Base-by-base conservation (phyloP, 2,113 vertebrate species). In the Anguilla rostrata region DNA sequence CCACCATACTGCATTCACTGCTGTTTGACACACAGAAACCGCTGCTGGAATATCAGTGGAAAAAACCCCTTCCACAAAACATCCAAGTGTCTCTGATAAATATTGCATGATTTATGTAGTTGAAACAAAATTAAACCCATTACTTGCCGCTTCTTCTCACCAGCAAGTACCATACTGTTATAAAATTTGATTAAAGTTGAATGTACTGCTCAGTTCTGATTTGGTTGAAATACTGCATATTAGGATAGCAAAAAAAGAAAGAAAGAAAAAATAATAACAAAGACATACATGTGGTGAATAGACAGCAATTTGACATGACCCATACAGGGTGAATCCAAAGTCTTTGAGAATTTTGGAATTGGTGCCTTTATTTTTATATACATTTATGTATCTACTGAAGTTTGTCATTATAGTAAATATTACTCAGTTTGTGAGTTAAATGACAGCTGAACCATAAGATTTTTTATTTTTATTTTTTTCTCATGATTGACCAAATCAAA, bases 51-150 rank as follows among this genome's bases (percentile, higher is more conserved):
- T 81, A 41, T 34, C 39, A 43, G 5, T 41, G 71, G 34, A 81
- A 39, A 81, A 81, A 43, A 22, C 79, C 79, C 39, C 29, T 43
- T 81, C 41, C 53, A 84, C 12, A 63, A 71, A 40, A 84, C 29
- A 71, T 26, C 8, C n/a, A 12, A 12, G 57, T 41, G 5, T 40
- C 53, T 71, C 57, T 84, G 71, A 75, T 75, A 75, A 75, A 75
- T 75, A 34, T 34, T 75, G 71, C n/a, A 75, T 75, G 71, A n/a
- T 75, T 75, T 75, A 29, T 75, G 71, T 75, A 75, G n/a, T 75
- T n/a, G n/a, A 11, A 34, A 75, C n/a, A 75, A 75, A 66, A 75
- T 34, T 75, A 34, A 75, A 75, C 11, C 5, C 71, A 75, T 75
- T 75, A 11, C 11, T 29, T 75, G 20, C n/a, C 34, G 71, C 26